Conservation (phyloP, 2,797 vertebrate genomes). For the Myioborus miniatus region DNA sequence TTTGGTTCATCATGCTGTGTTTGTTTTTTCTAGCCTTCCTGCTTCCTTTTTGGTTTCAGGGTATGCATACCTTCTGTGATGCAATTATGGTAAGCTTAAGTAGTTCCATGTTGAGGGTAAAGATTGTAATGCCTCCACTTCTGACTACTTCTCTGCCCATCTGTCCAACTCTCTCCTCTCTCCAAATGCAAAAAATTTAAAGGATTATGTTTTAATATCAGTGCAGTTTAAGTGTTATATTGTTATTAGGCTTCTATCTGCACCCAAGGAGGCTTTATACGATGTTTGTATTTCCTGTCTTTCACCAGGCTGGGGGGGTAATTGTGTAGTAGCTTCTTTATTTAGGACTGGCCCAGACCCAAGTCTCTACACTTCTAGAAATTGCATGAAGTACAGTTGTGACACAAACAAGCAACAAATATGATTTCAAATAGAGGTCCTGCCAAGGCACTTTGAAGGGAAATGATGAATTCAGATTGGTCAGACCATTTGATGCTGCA, state of each 20-base stretch:
- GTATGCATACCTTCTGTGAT: conserved; percentile 69
- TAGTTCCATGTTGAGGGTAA: conserved; percentile 63
- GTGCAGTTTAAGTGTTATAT: not conserved
- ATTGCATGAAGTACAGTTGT: not conserved
- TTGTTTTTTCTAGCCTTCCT: conserved; percentile 65
- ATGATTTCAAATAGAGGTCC: not conserved
- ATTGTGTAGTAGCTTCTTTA: not conserved
- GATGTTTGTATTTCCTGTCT: not conserved
- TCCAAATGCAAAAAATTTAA: conserved; percentile 13
- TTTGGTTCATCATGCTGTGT: conserved; percentile 46
- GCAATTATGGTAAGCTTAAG: conserved; percentile 66
- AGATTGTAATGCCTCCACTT: conserved; percentile 32
- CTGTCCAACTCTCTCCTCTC: not conserved
- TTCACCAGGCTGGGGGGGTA: not conserved
- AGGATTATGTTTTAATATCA: conserved; percentile 29
- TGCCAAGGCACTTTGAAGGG: not conserved
- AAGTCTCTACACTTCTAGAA: not conserved
- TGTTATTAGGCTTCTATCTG: not conserved
- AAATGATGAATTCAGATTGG: not conserved
- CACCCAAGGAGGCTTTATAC: not conserved
- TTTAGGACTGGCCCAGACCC: not conserved
- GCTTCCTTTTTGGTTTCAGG: conserved; percentile 64
- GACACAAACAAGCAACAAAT: not conserved
- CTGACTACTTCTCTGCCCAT: not conserved
- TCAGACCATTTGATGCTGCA: not conserved